A percentile compares a stretch with the other conserved stretches of the same genome.
phyloP scores from a whole-genome alignment of 2,113 vertebrate species.

The Corythornis cristatus region DNA sequence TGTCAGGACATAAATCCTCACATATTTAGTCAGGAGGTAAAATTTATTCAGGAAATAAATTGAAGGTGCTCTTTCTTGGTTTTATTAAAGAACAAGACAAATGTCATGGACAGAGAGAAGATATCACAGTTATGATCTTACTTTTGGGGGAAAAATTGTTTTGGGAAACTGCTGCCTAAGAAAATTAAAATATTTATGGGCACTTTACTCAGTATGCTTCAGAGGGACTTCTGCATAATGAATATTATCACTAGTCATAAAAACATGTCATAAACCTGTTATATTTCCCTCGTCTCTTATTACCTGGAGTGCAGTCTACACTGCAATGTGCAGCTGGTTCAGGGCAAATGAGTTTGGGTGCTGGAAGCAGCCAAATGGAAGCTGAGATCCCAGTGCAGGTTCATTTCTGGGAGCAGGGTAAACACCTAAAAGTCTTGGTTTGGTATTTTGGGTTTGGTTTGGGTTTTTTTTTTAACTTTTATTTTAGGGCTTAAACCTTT shows the following conservation, averaged over 20 bases:
- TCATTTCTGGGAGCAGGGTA: neutral
- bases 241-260: neutral
- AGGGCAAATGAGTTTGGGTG: neutral
- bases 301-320: neutral
- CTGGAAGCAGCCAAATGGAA: neutral
- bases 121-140: neutral
- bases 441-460: neutral
- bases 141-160: neutral
- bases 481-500: neutral
- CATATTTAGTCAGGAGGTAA: neutral
- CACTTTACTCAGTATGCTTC: neutral
- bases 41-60: neutral
- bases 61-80: neutral
- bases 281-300: neutral
- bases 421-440: neutral
- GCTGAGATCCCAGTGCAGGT: neutral
- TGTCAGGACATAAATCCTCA: neutral
- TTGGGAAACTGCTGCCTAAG: neutral
- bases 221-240: neutral
- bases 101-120: neutral
- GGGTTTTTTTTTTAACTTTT: neutral
- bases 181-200: neutral
- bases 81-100: neutral
- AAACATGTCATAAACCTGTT: neutral
- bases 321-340: neutral